Conservation (phyloP, 2,888 invertebrate genomes). For the Ischnura elegans region DNA sequence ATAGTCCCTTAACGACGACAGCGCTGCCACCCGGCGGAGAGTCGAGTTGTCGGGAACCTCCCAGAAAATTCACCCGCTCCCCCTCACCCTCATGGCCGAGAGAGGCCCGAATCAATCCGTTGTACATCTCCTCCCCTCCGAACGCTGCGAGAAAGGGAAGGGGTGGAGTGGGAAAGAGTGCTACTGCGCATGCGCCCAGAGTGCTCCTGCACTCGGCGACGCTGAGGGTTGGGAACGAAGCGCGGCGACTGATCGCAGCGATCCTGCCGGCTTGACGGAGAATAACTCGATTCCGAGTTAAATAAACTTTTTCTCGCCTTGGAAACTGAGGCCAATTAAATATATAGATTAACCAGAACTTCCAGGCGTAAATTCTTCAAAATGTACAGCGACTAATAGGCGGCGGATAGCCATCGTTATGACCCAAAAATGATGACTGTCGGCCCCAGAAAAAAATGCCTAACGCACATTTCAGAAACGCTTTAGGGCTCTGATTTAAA, state of each 20-base stretch:
- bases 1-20: background rate
- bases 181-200: slow-evolving; percentile 29
- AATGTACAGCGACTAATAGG: too few species aligned
- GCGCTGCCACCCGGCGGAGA: background rate
- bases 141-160: background rate
- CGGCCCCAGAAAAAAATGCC: too few species aligned
- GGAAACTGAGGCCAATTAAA: too few species aligned
- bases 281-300: background rate
- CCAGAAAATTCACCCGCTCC: background rate
- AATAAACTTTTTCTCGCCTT: too few species aligned
- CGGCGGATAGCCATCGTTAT: too few species aligned
- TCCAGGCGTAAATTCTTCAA: too few species aligned
- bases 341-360: too few species aligned
- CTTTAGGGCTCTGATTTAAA: too few species aligned
- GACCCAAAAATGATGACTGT: too few species aligned
- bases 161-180: background rate
- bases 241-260: too few species aligned
- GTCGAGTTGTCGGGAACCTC: background rate
- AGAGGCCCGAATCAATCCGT: slow-evolving; percentile 57
- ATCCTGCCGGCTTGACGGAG: background rate
- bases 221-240: background rate
- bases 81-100: background rate
- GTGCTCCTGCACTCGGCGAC: slow-evolving; percentile 39
- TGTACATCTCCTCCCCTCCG: background rate
- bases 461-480: too few species aligned